phyloP scores from a whole-genome alignment of 2,888 invertebrate species.

The Rotaria sp. region DNA sequence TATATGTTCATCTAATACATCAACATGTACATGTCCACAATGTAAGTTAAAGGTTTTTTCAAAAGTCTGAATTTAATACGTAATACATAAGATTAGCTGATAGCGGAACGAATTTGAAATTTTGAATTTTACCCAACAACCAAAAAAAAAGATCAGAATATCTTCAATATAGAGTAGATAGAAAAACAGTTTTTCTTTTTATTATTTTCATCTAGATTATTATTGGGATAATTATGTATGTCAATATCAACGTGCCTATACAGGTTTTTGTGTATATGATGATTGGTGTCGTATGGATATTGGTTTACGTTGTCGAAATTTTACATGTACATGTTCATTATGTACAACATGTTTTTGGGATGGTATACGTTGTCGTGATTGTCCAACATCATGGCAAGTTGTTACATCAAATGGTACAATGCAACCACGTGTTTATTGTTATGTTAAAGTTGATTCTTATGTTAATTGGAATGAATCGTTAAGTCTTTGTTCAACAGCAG shows the following conservation, averaged over 20 bases:
- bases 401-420: not conserved
- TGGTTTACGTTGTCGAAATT: not conserved
- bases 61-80: not conserved
- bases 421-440: not conserved
- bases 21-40: not conserved
- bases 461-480: not conserved
- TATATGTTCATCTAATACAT: not conserved
- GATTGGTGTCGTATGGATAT: not conserved
- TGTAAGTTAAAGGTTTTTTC: not conserved
- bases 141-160: too few species aligned
- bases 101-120: too few species aligned
- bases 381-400: not conserved
- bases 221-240: not conserved
- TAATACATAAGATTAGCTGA: too few species aligned
- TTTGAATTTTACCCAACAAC: too few species aligned
- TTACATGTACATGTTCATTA: not conserved
- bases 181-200: too few species aligned
- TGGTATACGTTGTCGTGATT: constrained; percentile 24
- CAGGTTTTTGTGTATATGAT: not conserved
- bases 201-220: not conserved
- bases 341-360: constrained; percentile 22
- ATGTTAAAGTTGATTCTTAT: not conserved
- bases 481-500: not conserved
- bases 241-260: not conserved
- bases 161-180: too few species aligned